Base-by-base conservation (phyloP, 2,888 invertebrate genomes). In the Kuschelorhynchus macadamiae region DNA sequence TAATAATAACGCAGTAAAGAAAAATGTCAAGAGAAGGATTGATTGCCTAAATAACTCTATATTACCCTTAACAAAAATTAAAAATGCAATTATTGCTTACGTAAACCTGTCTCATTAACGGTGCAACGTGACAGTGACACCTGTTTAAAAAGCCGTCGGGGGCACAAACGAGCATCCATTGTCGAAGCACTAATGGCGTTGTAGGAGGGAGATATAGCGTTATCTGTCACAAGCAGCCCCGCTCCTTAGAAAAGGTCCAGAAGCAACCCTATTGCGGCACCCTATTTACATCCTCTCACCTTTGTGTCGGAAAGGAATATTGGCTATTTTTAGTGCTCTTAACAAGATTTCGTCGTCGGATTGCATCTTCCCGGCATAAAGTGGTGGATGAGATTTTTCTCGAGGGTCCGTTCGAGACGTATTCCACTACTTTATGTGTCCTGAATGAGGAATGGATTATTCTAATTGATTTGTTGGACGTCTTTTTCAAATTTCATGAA, bases 201-300 rank as follows among this genome's bases (percentile, higher is more conserved):
- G 72, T 75, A 76, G n/a, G 67, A 60, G 78, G 80, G 77, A 76
- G 74, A 78, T 80, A 81, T 81, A 80, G 80, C 80, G 80, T 81
- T 81, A 81, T 82, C 82, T 82, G 82, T 81, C 82, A 81, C 73
- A 74, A 74, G 73, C 82, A 82, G 79, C 75, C n/a, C n/a, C 80
- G 76, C 75, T 78, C 77, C 76, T 70, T 59, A 66, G 69, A 70
- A 74, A 72, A 76, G 71, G 75, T 74, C 76, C 76, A 74, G 74
- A 67, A 74, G 71, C 71, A 63, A 39, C 60, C 69, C 69, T 70
- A 67, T 67, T 66, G 67, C 65, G 61, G 66, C 66, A 64, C 70
- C 67, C 69, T 72, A 74, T 73, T 73, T 73, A 74, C 71, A 73
- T 71, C 69, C 55, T 63, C 36, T 52, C 52, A 52, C 52, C 52